These are phyloP conservation scores for Agriopis aurantiaria DNA, from an alignment of 2,888 invertebrate genomes.

Conservation along the genomic window DNA sequence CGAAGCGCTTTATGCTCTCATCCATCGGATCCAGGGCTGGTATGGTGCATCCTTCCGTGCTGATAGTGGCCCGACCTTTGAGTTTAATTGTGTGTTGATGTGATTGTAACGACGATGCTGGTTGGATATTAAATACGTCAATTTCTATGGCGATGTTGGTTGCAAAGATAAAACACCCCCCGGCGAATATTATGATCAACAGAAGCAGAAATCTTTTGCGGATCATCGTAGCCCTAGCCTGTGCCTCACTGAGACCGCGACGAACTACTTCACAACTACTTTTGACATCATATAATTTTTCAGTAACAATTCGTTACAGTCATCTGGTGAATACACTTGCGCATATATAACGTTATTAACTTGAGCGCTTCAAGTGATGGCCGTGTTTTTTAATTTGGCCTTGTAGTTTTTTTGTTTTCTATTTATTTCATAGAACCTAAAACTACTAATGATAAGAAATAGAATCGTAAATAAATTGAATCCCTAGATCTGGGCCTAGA, in stretches of 20 bases:
- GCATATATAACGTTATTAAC: neutral
- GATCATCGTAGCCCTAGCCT: neutral
- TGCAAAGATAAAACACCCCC: conserved; percentile 52
- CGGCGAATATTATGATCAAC: conserved; percentile 50
- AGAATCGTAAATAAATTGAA: no score
- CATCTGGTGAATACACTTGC: neutral
- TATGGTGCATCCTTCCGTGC: conserved; percentile 88
- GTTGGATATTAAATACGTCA: conserved; percentile 14
- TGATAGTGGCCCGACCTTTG: conserved; percentile 69
- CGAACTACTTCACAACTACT: neutral
- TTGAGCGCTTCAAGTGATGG: no score
- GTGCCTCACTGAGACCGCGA: neutral
- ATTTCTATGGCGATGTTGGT: conserved; percentile 24
- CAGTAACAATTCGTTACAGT: conserved; percentile 1
- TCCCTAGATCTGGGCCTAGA: no score
- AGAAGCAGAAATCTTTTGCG: conserved; percentile 50
- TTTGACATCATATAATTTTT: neutral
- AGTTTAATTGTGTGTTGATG: conserved; percentile 22
- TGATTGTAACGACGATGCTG: neutral
- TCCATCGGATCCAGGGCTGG: conserved; percentile 87
- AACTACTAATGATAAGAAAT: no score
- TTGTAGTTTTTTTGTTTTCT: no score
- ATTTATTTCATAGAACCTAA: no score
- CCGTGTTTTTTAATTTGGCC: no score
- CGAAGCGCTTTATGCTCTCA: conserved; percentile 66